Base-by-base conservation (phyloP, 2,113 vertebrate species). In the Mobula birostris region DNA sequence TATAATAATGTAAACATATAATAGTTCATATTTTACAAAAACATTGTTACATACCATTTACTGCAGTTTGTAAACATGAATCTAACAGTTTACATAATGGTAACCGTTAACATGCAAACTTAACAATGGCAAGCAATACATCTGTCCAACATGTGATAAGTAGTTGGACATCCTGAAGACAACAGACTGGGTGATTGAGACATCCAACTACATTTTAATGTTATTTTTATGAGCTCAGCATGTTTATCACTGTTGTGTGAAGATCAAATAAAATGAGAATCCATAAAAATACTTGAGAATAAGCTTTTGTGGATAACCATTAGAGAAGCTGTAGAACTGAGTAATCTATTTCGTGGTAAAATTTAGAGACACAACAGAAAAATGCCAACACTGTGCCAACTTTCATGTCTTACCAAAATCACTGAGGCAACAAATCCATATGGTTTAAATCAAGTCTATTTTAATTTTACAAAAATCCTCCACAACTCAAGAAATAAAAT, bases 131-230 rank as follows among this genome's bases (percentile, higher is more conserved):
- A 88, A 27, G 5, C 83, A 87, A 58, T 63, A n/a, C 27, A 63
- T 61, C 83, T 88, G 12, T 27, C 24, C 58, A 63, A 63, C 29
- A 29, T 63, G 12, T 63, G 63, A 61, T 29, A 63, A 88, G 63
- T n/a, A 87, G 83, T 27, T 87, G 27, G 83, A 74, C 17, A 58
- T 92, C 74, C 68, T 94, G 61, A 95, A 96, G 95, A 95, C 95
- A 94, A 1, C 56, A 94, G 88, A 95, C 94, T 95, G 94, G 61
- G 95, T 94, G 94, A 95, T 95, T 96, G 95, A 95, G 96, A 97
- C 96, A 97, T 95, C 94, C 95, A 95, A 95, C 77, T 95, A 95
- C 97, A 97, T 96, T 97, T 96, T 96, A 97, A 95, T 94, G 94
- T 95, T 94, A 94, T 95, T 95, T 95, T 96, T 96, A 96, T 96